Conservation (phyloP, 1,140 invertebrate genomes). For the Solen grandis region DNA sequence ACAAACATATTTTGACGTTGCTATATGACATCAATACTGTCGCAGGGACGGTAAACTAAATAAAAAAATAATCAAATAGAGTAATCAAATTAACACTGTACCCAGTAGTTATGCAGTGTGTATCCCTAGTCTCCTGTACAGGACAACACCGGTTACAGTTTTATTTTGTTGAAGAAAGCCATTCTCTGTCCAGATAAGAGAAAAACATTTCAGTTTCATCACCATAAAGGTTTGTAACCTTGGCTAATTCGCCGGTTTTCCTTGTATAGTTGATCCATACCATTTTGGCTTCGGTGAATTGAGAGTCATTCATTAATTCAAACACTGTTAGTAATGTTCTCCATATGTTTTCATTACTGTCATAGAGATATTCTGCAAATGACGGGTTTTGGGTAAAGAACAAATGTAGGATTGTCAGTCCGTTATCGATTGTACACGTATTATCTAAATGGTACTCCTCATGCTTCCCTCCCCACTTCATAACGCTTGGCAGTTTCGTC, state of each 20-base stretch:
- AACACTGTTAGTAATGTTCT: neutral
- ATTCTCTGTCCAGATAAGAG: neutral
- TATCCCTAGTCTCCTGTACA: no score
- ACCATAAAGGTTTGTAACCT: neutral
- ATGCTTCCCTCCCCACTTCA: neutral
- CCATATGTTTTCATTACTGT: neutral
- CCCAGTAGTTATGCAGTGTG: no score
- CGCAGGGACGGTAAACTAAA: no score
- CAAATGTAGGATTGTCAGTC: neutral
- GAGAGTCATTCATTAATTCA: neutral
- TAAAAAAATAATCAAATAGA: no score
- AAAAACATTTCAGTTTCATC: neutral
- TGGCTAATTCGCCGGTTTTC: neutral
- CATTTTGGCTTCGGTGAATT: neutral
- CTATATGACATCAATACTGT: no score
- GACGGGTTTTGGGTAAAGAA: neutral
- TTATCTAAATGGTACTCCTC: neutral
- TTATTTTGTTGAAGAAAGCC: neutral
- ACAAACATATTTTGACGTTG: no score
- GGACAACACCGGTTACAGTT: no score
- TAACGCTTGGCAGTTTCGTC: neutral
- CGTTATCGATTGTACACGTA: conserved; percentile 13
- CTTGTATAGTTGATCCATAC: neutral
- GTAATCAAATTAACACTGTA: no score
- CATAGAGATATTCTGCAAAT: neutral